Conservation (phyloP, 2,888 invertebrate genomes). For the Drosophila kokeensis region DNA sequence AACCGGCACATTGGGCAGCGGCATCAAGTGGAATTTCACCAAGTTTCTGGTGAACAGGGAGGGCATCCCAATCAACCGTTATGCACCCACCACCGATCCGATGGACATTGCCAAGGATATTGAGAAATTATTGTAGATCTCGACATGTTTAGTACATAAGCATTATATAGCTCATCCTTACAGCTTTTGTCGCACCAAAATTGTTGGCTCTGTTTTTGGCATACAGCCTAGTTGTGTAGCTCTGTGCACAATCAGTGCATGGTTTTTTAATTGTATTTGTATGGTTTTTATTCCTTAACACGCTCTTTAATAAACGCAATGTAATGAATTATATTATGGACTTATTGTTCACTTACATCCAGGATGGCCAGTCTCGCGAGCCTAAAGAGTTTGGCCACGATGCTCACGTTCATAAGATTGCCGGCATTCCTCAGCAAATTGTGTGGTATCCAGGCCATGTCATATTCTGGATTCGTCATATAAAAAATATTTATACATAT, state of each 20-base stretch:
- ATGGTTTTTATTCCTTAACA: slow-evolving; percentile 23
- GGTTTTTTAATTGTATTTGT: slow-evolving; percentile 24
- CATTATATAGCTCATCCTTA: slow-evolving; percentile 7
- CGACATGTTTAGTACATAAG: slow-evolving; percentile 10
- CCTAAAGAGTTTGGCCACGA: slow-evolving; percentile 35
- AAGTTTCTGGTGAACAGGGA: slow-evolving; percentile 85
- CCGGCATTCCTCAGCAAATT: slow-evolving; percentile 15
- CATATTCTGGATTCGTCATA: slow-evolving; percentile 49
- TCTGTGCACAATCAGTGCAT: slow-evolving; percentile 44
- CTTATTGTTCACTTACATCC: slow-evolving; percentile 45
- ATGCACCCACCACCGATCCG: slow-evolving; percentile 85
- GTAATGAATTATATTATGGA: background rate
- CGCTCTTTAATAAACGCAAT: slow-evolving; percentile 52
- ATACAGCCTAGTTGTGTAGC: slow-evolving; percentile 32
- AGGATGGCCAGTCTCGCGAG: slow-evolving; percentile 35
- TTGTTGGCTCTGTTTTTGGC: slow-evolving; percentile 29
- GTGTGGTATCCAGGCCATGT: slow-evolving; percentile 48
- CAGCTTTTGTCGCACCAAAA: slow-evolving; percentile 27
- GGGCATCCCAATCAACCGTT: slow-evolving; percentile 84
- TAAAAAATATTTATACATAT: slow-evolving; percentile 26
- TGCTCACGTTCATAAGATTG: slow-evolving; percentile 36
- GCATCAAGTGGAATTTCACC: slow-evolving; percentile 85
- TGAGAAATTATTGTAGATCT: slow-evolving; percentile 82
- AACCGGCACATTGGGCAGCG: slow-evolving; percentile 83
- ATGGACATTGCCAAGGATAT: slow-evolving; percentile 85